Evolutionary conservation across 2,113 vertebrate species (phyloP).

Genomic region (Syngnathoides biaculeatus): DNA sequence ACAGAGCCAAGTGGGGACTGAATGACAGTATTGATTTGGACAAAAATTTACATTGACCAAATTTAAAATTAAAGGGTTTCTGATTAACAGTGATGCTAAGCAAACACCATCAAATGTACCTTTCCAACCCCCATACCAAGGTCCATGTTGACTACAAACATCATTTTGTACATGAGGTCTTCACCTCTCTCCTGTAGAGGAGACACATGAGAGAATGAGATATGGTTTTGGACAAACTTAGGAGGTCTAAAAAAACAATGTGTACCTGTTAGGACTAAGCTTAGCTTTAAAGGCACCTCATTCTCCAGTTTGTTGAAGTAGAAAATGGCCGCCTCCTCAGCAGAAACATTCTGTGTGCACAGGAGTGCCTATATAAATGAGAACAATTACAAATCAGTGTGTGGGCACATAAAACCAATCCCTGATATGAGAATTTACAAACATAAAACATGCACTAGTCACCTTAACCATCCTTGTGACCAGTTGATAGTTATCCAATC

Average conservation of each 20-base stretch:
- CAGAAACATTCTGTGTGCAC: slow-evolving; percentile 78
- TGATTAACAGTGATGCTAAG: too few species aligned
- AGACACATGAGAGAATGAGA: slow-evolving; percentile 41
- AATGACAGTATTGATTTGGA: too few species aligned
- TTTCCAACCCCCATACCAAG: slow-evolving; percentile 80
- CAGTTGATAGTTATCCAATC: background rate
- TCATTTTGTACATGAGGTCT: slow-evolving; percentile 78
- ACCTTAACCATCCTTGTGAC: background rate
- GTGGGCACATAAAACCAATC: background rate
- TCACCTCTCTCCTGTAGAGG: slow-evolving; percentile 67
- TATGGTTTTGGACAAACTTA: slow-evolving; percentile 49
- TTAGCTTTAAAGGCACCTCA: slow-evolving; percentile 72
- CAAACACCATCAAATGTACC: slow-evolving; percentile 55
- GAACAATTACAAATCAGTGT: background rate
- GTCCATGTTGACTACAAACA: slow-evolving; percentile 83
- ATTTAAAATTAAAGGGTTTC: too few species aligned
- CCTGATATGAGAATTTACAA: background rate
- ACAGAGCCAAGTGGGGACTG: too few species aligned
- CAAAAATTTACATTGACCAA: too few species aligned
- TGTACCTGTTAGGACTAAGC: slow-evolving; percentile 62
- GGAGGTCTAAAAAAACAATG: slow-evolving; percentile 46
- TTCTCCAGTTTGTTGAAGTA: slow-evolving; percentile 83
- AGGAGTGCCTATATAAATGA: slow-evolving; percentile 73
- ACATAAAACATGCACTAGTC: background rate
- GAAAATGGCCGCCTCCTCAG: slow-evolving; percentile 81